Evolutionary conservation across 1,140 invertebrate species (phyloP).

Genomic region (Octopus bimaculoides): DNA sequence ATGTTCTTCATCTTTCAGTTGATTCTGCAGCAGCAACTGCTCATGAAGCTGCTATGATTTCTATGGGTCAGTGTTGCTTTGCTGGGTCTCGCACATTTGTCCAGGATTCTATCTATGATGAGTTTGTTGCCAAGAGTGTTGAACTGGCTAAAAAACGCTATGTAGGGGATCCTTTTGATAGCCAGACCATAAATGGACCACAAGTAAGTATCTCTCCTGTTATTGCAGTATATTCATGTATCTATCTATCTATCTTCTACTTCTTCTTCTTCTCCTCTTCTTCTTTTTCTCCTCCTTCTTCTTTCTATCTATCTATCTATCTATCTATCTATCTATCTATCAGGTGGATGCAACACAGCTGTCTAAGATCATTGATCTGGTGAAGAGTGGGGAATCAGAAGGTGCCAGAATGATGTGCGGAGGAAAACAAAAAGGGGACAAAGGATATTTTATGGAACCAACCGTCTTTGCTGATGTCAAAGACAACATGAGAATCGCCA

Average conservation of each 20-base stretch:
- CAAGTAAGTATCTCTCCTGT: slow-evolving; percentile 63
- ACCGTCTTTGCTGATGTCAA: slow-evolving; percentile 93
- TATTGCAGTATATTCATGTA: neutral
- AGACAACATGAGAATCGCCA: slow-evolving; percentile 91
- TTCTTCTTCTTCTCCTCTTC: no score
- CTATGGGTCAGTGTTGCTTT: slow-evolving; percentile 63
- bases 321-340: neutral
- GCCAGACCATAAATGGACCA: slow-evolving; percentile 72
- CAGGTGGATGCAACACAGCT: slow-evolving; percentile 80
- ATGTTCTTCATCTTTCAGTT: slow-evolving; percentile 62
- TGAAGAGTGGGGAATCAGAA: slow-evolving; percentile 76
- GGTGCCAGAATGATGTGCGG: slow-evolving; percentile 85
- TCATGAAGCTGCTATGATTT: slow-evolving; percentile 74
- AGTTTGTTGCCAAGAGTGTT: slow-evolving; percentile 56
- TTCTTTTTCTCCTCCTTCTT: no score
- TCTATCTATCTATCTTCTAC: no score
- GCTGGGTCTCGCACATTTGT: slow-evolving; percentile 52
- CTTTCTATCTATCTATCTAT: no score
- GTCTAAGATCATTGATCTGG: slow-evolving; percentile 74
- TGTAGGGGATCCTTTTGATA: slow-evolving; percentile 79
- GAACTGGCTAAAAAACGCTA: slow-evolving; percentile 67
- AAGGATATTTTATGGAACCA: slow-evolving; percentile 89
- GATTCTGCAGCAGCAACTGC: slow-evolving; percentile 76
- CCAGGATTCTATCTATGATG: slow-evolving; percentile 53
- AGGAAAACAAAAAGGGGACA: slow-evolving; percentile 68